Conservation (phyloP, 1,140 invertebrate species). For the Nasonia vitripennis region DNA sequence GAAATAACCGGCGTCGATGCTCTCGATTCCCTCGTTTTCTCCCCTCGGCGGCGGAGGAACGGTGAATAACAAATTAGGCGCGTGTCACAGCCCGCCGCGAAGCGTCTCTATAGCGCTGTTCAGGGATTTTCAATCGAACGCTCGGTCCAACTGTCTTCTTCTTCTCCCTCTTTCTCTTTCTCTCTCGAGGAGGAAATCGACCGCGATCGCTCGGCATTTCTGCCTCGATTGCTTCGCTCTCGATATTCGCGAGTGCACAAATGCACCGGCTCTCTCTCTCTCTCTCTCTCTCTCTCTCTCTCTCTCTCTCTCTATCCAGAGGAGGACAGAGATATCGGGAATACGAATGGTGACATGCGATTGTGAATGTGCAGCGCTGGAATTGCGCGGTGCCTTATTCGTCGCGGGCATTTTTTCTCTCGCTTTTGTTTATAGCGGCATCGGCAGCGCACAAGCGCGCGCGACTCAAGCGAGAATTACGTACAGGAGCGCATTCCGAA, state of each 20-base stretch:
- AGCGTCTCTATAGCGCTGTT: not conserved
- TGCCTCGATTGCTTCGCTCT: conserved; percentile 5
- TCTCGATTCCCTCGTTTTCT: not conserved
- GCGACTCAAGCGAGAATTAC: conserved; percentile 56
- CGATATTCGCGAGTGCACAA: not conserved
- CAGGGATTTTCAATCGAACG: conserved; percentile 27
- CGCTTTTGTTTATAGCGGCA: conserved; percentile 62
- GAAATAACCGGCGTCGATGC: not conserved
- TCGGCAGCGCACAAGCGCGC: conserved; percentile 37
- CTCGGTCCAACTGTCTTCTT: conserved; percentile 2
- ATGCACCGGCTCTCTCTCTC: no score
- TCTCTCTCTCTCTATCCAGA: not conserved
- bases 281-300: no score
- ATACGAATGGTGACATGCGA: conserved; percentile 47
- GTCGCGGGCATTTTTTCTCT: conserved; percentile 56
- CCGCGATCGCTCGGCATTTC: conserved; percentile 16
- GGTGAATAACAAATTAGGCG: conserved; percentile 39
- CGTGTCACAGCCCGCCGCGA: conserved; percentile 17
- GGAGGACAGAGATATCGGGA: conserved; percentile 2
- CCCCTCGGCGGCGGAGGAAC: not conserved
- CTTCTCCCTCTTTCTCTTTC: not conserved
- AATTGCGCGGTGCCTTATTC: conserved; percentile 65
- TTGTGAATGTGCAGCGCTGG: conserved; percentile 49
- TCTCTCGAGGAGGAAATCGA: conserved; percentile 9
- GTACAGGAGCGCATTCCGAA: conserved; percentile 67